A percentile compares a stretch with the other conserved stretches of the same genome.
phyloP scores from a whole-genome alignment of 2,113 vertebrate species.

The Hydrolagus affinis region DNA sequence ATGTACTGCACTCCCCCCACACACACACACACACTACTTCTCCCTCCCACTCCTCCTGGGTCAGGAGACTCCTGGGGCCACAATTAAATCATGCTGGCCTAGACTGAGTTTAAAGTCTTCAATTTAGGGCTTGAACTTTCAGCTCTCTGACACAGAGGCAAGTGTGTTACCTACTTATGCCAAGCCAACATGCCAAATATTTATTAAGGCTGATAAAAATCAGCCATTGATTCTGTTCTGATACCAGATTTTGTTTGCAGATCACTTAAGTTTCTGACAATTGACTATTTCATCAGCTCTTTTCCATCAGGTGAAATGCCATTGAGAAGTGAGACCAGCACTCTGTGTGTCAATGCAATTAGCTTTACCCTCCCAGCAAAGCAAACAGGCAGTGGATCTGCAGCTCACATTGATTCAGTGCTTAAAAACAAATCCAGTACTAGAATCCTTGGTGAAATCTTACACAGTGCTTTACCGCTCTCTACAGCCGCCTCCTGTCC shows the following conservation, averaged over 20 bases:
- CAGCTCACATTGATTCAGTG: neutral
- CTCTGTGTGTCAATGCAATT: too few relatives aligned
- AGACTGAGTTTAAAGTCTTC: neutral
- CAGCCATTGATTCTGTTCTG: neutral
- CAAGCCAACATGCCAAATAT: neutral
- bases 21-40: too few relatives aligned
- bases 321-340: slow-evolving; percentile 11
- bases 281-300: slow-evolving; percentile 58
- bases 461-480: neutral
- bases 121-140: neutral
- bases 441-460: too few relatives aligned
- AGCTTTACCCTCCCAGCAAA: neutral
- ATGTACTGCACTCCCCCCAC: too few relatives aligned
- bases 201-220: neutral
- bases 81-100: too few relatives aligned
- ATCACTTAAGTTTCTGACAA: neutral
- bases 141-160: too few relatives aligned
- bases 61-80: too few relatives aligned
- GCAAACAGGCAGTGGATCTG: neutral
- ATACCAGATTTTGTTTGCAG: neutral
- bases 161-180: neutral
- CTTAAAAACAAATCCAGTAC: neutral
- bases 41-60: too few relatives aligned
- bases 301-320: slow-evolving; percentile 62
- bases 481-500: neutral